Percentiles rank a stretch among this genome's conserved stretches.
phyloP scores from a whole-genome alignment of 2,888 invertebrate genomes.

The Ceratothoa steindachneri region DNA sequence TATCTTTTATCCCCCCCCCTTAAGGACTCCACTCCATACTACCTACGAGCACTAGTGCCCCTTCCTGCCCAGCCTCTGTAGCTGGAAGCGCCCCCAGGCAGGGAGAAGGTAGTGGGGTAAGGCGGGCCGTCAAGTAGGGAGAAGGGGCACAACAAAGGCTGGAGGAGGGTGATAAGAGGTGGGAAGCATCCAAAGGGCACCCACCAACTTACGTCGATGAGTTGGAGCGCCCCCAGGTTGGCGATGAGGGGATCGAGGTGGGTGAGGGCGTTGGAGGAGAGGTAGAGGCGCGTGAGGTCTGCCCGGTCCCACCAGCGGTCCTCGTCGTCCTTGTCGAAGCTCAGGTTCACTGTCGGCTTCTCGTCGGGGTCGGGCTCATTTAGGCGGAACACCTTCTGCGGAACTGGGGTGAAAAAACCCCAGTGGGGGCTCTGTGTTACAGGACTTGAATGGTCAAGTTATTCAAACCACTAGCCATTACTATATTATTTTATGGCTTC shows the following conservation, averaged over 20 bases:
- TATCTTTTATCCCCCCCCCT: no score
- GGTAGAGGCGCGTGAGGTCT: slow-evolving; percentile 69
- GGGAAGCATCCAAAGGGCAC: no score
- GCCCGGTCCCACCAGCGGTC: slow-evolving; percentile 78
- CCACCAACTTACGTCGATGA: slow-evolving; percentile 55
- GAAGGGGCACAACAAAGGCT: no score
- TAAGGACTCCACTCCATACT: no score
- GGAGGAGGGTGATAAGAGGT: no score
- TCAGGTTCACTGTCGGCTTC: slow-evolving; percentile 50
- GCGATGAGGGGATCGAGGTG: slow-evolving; percentile 52
- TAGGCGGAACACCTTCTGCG: slow-evolving; percentile 54
- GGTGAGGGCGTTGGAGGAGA: slow-evolving; percentile 54
- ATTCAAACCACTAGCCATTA: neutral
- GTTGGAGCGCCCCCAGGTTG: slow-evolving; percentile 53
- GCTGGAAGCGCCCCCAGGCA: no score
- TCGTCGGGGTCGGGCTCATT: slow-evolving; percentile 55
- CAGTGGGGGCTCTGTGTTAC: slow-evolving; percentile 27
- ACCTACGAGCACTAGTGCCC: no score
- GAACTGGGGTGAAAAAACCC: no score
- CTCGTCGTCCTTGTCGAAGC: slow-evolving; percentile 51
- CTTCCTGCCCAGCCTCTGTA: no score
- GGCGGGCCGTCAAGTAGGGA: no score
- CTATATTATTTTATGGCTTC: neutral
- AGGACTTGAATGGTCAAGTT: slow-evolving; percentile 15
- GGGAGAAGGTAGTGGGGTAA: no score